These are phyloP conservation scores for Manduca sexta DNA, from an alignment of 1,140 invertebrate species.

Conservation along the genomic window DNA sequence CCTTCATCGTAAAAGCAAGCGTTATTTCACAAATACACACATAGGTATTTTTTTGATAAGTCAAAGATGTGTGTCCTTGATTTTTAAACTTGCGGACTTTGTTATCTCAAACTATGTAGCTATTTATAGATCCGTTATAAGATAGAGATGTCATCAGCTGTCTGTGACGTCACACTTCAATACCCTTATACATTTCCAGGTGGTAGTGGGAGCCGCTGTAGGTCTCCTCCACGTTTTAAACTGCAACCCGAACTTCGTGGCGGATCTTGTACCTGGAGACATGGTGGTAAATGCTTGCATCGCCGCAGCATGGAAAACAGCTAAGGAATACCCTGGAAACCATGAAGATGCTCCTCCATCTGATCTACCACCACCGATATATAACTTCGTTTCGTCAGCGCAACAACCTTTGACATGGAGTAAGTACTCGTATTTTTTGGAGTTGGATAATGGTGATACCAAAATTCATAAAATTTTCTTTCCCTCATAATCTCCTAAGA, in stretches of 20 bases:
- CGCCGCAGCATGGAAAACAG: conserved; percentile 82
- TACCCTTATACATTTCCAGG: conserved; percentile 26
- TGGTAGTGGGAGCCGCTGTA: conserved; percentile 80
- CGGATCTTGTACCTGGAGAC: conserved; percentile 91
- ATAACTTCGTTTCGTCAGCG: conserved; percentile 75
- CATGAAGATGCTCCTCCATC: conserved; percentile 41
- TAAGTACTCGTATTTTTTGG: conserved; percentile 18
- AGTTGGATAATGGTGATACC: too few species aligned
- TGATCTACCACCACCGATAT: conserved; percentile 68
- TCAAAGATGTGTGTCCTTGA: too few species aligned
- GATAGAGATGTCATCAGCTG: too few species aligned
- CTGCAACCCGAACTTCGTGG: conserved; percentile 75
- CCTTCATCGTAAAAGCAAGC: too few species aligned
- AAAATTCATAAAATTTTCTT: too few species aligned
- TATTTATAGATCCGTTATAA: too few species aligned
- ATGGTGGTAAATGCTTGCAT: conserved; percentile 86
- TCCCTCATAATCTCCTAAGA: too few species aligned
- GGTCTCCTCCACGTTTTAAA: conserved; percentile 84
- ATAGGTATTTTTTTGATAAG: too few species aligned
- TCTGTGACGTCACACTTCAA: too few species aligned
- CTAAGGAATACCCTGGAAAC: conserved; percentile 48
- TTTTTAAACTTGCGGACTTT: too few species aligned
- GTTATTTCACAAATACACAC: too few species aligned
- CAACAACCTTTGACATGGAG: conserved; percentile 76
- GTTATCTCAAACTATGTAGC: too few species aligned